phyloP scores from a whole-genome alignment of 1,140 invertebrate species.

The Caenorhabditis tropicalis region DNA sequence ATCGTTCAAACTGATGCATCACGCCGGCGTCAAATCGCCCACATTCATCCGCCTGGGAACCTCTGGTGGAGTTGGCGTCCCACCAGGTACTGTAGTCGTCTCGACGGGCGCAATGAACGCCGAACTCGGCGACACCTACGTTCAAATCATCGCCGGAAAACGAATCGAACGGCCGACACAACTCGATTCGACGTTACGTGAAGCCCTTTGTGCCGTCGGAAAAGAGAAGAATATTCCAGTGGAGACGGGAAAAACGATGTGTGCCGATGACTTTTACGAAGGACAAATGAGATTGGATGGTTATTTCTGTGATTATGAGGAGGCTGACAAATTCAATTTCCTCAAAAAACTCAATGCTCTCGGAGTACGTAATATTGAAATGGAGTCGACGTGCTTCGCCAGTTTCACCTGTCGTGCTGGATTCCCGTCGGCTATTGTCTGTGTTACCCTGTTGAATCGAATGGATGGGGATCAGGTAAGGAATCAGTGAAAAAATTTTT shows the following conservation, averaged over 20 bases:
- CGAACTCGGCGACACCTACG: conserved; percentile 61
- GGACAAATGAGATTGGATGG: conserved; percentile 94
- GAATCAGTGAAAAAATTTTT: neutral
- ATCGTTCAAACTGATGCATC: conserved; percentile 89
- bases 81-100: conserved; percentile 68
- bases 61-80: conserved; percentile 84
- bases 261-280: conserved; percentile 96
- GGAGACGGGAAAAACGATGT: conserved; percentile 89
- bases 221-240: conserved; percentile 75
- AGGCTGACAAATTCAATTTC: conserved; percentile 88
- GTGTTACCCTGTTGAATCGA: conserved; percentile 89
- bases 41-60: conserved; percentile 90
- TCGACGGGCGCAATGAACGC: conserved; percentile 66
- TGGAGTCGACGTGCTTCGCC: conserved; percentile 92
- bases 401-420: conserved; percentile 92
- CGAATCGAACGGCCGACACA: conserved; percentile 81
- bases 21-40: conserved; percentile 84
- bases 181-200: conserved; percentile 81
- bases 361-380: conserved; percentile 94
- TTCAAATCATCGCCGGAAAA: conserved; percentile 87
- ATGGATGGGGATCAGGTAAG: conserved; percentile 85
- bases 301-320: conserved; percentile 91
- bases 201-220: conserved; percentile 81
- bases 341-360: conserved; percentile 79
- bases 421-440: conserved; percentile 83